Evolutionary conservation across 1,140 invertebrate species (phyloP), one percentile per base, ranked within the genome.

Genomic region (Copidosoma floridanum): DNA sequence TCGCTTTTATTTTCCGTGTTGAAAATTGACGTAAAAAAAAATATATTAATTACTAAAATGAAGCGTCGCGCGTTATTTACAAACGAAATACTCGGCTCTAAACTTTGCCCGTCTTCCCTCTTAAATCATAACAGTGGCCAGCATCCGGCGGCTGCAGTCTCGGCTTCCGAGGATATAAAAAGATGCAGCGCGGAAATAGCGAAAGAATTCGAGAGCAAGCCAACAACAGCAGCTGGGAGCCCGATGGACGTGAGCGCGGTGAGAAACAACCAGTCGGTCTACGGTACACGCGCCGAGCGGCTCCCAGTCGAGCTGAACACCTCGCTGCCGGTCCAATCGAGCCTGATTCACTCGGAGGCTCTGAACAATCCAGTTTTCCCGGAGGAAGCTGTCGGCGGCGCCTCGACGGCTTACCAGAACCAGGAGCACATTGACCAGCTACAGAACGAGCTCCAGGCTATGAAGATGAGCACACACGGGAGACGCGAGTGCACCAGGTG

Each of bases 401-500:
- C 55, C 20, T 37, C 48, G 37, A 29, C 29, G 2, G 37, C 32
- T 14, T 7, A 18, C 26, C 57, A 67, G 29, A 62, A 71, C 64
- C 47, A 60, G 14, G 51, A 61, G n/a, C 61, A 50, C 44, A 61
- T 68, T 41, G 68, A 71, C 43, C 63, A 70, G 14, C 35, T 77
- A 1, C 48, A 63, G 46, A 56, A 67, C 12, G 65, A 68, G 12
- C 57, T 75, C 37, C 65, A 77, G 26, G 67, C 64, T 23, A 57
- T 78, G 29, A 69, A 51, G 7, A 46, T 75, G 10, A 67, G 68
- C 29, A 44, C 61, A 4, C 51, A 35, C 2, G 71, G 68, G 11
- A 29, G 51, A 10, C 67, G 70, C 20, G 71, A 73, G 11, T 83
- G 82, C 50, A 68, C 76, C 27, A 69, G 84, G 66, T 87, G 86